Evolutionary conservation across 2,888 invertebrate genomes (phyloP), one percentile per base, ranked within the genome.

Genomic region (Sinodicranocentrus sp.): DNA sequence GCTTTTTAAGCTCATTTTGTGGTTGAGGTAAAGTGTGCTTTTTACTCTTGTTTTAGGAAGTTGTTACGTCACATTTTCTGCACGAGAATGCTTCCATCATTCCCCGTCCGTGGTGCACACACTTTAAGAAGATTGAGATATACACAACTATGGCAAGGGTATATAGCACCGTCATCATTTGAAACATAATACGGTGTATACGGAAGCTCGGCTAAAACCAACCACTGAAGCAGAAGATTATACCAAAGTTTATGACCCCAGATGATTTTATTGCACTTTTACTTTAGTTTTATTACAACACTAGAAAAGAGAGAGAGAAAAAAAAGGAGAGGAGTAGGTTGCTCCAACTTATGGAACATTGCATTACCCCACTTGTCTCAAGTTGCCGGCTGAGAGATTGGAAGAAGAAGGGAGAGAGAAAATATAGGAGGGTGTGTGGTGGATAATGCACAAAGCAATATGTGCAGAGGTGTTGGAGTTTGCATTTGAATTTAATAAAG

Each of bases 181-280:
- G n/a, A n/a, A n/a, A n/a, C n/a, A n/a, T n/a, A n/a, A n/a, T n/a
- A n/a, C 10, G 19, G 39, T 68, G 25, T 68, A 26, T 43, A 72
- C 44, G 63, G 72, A 25, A 73, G 63, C 59, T 78, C 43, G 21
- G 33, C 71, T 71, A 71, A 79, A 79, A 71, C 78, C 48, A 79
- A 79, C 78, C 77, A 77, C 77, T 77, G 77, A 77, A 77, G 77
- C 77, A 68, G 84, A 72, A 78, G 84, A 78, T 72, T 84, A 73
- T 78, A 72, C 67, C 70, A 63, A 63, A 76, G 71, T 85, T 85
- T 85, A 85, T 79, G 83, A 85, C 85, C 76, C 79, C 57, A 79
- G 82, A 85, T 85, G 75, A 83, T 83, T 85, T 85, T 85, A 85
- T 85, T 85, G 85, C 85, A 85, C 85, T 85, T 85, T 85, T 85